Evolutionary conservation across 2,113 vertebrate genomes (phyloP), one percentile per base, ranked within the genome.

Genomic region (Pristiophorus japonicus): DNA sequence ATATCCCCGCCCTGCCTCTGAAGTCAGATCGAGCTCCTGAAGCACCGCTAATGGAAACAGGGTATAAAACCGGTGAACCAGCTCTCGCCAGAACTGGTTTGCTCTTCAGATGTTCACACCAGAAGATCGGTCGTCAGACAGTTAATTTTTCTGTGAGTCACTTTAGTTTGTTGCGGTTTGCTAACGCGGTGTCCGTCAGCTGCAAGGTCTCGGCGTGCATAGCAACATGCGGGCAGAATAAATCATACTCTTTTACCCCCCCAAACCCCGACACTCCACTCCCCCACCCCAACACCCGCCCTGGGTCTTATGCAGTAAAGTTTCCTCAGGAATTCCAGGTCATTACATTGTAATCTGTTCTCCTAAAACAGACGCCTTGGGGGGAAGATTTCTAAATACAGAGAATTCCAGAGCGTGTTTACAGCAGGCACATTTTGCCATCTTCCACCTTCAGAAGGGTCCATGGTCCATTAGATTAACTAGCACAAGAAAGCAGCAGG

Each of bases 381-480:
- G 63, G 62, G n/a, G 87, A 24, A 38, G 34, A 45, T 94, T 70
- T 70, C 42, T 70, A 12, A 94, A 12, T 45, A 34, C 65, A 70
- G 65, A 94, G 30, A 47, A 16, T 70, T 70, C 65, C 38, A 16
- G 30, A 38, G 55, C n/a, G 92, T 94, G 66, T 70, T 94, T 94
- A 70, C 93, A 70, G 42, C 93, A 94, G 65, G 42, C 55, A 94
- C 42, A 70, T 51, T 65, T 94, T 70, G 22, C 65, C 45, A 30
- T 24, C 65, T 45, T 51, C 93, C 42, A 45, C 45, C 92, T 12
- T 94, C 62, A 94, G 42, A 47, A 94, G 92, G 5, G 38, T 67
- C 65, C 38, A 94, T 94, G 38, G 93, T 66, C 93, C 93, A 94
- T 94, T 67, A 94, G 93, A 62, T 91, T 62, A 91, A 62, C 59